Evolutionary conservation across 2,797 vertebrate genomes (phyloP).

Genomic region (Tapirus indicus): DNA sequence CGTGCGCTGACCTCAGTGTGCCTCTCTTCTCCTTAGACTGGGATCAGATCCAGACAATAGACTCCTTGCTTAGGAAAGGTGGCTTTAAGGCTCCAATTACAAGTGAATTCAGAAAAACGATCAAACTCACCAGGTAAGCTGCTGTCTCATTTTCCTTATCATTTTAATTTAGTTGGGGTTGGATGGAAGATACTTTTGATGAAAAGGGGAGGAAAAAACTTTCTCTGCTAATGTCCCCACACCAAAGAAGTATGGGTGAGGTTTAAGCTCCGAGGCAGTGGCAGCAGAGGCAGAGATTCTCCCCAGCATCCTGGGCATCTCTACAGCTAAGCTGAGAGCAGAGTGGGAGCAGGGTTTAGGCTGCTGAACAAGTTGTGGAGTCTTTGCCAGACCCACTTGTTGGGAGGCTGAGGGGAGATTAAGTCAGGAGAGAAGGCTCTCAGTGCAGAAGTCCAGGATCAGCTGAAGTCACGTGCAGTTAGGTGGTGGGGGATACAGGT

Average conservation of each 20-base stretch:
- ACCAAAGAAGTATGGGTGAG: not conserved
- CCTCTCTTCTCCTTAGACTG: slow-evolving; percentile 88
- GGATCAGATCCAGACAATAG: slow-evolving; percentile 94
- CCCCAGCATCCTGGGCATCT: not conserved
- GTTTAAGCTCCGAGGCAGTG: not conserved
- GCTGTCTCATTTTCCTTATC: not conserved
- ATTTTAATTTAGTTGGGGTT: slow-evolving; percentile 69
- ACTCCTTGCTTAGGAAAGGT: slow-evolving; percentile 93
- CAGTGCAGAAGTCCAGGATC: not conserved
- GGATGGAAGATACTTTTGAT: slow-evolving; percentile 27
- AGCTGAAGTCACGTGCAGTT: not conserved
- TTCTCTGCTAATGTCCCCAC: slow-evolving; percentile 23
- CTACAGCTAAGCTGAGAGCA: not conserved
- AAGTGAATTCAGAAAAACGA: slow-evolving; percentile 93
- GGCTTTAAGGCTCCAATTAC: slow-evolving; percentile 93
- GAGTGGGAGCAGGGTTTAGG: not conserved
- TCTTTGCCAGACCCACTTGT: not conserved
- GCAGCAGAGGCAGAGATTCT: not conserved
- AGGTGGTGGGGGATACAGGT: not conserved
- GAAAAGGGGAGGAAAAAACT: slow-evolving; percentile 16
- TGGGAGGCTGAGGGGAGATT: not conserved
- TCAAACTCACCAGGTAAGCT: slow-evolving; percentile 92
- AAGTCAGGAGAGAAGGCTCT: not conserved
- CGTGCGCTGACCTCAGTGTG: slow-evolving; percentile 43
- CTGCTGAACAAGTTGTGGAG: not conserved